phyloP scores from a whole-genome alignment of 2,113 vertebrate genomes.

The Ivindomyrus marchei region DNA sequence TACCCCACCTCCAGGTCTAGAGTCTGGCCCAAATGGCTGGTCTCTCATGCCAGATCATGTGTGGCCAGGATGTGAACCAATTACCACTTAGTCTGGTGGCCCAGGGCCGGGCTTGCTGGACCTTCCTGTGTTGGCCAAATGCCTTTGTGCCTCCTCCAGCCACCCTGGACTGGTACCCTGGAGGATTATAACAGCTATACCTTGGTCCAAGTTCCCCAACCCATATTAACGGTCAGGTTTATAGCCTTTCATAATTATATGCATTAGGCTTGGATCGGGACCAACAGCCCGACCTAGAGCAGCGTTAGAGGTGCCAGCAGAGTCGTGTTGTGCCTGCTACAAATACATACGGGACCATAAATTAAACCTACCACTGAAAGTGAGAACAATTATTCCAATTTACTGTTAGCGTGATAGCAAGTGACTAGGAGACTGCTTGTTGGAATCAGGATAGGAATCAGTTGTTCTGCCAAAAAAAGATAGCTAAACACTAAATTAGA shows the following conservation, averaged over 20 bases:
- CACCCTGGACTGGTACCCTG: not conserved
- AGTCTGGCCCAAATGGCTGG: not conserved
- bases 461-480: not conserved
- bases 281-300: not conserved
- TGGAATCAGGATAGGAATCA: not conserved
- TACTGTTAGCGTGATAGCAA: not conserved
- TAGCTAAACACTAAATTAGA: not conserved
- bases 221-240: not conserved
- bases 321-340: not conserved
- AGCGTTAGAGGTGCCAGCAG: not conserved
- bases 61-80: slow-evolving; percentile 6
- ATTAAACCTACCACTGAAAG: not conserved
- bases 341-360: not conserved
- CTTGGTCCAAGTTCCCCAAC: not conserved
- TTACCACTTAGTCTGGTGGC: slow-evolving; percentile 10
- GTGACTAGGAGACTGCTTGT: not conserved
- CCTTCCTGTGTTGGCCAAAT: not conserved
- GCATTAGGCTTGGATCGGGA: not conserved
- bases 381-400: not conserved
- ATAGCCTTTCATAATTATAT: not conserved
- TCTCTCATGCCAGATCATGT: not conserved
- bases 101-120: not conserved
- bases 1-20: not conserved
- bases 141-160: not conserved
- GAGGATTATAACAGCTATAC: not conserved